These are phyloP conservation scores for Didymodactylos carnosus DNA, from an alignment of 2,888 invertebrate genomes.

Conservation along the genomic window DNA sequence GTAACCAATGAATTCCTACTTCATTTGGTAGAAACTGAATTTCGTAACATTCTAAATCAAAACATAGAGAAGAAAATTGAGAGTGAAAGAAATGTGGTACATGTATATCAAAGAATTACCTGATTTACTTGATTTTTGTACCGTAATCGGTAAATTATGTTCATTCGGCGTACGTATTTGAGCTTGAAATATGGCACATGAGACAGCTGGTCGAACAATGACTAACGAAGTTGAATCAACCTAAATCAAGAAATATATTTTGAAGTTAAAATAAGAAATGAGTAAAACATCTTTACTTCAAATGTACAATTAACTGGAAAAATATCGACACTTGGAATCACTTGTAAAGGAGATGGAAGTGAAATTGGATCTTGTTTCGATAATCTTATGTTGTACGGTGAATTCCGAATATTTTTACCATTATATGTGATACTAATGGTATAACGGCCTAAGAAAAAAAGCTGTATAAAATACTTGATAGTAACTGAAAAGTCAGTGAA, in stretches of 20 bases:
- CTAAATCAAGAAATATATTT: neutral
- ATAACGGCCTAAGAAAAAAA: neutral
- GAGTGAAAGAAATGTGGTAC: too few species aligned
- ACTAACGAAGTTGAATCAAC: neutral
- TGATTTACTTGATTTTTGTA: neutral
- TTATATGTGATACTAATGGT: neutral
- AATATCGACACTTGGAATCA: neutral
- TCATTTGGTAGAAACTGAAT: neutral
- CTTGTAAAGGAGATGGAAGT: neutral
- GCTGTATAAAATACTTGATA: too few species aligned
- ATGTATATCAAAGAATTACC: neutral
- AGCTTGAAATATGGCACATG: neutral
- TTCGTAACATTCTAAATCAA: neutral
- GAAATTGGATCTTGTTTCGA: neutral
- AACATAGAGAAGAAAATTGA: neutral
- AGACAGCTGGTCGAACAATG: neutral
- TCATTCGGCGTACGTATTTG: neutral
- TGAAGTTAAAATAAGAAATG: neutral
- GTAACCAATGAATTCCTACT: neutral
- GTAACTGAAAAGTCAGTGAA: too few species aligned
- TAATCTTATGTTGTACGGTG: neutral
- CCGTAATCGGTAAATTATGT: neutral
- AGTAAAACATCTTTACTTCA: too few species aligned
- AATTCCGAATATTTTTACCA: neutral
- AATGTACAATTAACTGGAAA: too few species aligned